Evolutionary conservation across 2,113 vertebrate species (phyloP), one percentile per base, ranked within the genome.

Genomic region (Lates calcarifer): DNA sequence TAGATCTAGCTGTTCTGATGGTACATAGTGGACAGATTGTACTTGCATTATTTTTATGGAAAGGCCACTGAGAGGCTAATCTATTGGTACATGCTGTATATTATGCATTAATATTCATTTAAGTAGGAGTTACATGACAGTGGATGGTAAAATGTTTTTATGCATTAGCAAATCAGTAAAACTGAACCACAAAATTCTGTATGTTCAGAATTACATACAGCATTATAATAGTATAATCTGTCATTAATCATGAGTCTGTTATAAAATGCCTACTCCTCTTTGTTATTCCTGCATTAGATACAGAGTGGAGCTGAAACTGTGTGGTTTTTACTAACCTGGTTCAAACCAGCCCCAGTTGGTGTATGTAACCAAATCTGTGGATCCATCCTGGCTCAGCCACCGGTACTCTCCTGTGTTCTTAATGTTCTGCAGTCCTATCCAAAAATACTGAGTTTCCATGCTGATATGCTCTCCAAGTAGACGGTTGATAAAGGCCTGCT

Each of bases 401-500:
- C 94, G 96, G 85, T 97, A 99, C 65, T 98, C 95, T 87, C 97
- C 96, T 0, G 79, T 94, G 63, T 91, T 93, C 22, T 95, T 94
- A 51, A 85, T 74, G 88, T 97, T 97, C 90, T 96, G 96, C 84
- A 99, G 94, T 45, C 96, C 96, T 0, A 94, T 96, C 98, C 98
- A 99, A 85, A 97, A 98, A 85, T 96, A 96, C 49, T 93, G 95
- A 68, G 91, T 79, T 71, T 91, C 80, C 72, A 72, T 87, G 53
- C 84, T 87, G 2, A 91, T 93, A 12, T 97, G 87, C 45, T 96
- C 95, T 80, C 89, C 93, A 41, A 99, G 96, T 18, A 99, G 92
- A 68, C 91, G 94, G 90, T 95, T 99, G 90, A 99, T 93, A 78
- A 96, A 99, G 81, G 96, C 96, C 94, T 99, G 98, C 69, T 99